These are phyloP conservation scores for Rhinatrema bivittatum DNA, from an alignment of 2,797 vertebrate species.

Conservation along the genomic window DNA sequence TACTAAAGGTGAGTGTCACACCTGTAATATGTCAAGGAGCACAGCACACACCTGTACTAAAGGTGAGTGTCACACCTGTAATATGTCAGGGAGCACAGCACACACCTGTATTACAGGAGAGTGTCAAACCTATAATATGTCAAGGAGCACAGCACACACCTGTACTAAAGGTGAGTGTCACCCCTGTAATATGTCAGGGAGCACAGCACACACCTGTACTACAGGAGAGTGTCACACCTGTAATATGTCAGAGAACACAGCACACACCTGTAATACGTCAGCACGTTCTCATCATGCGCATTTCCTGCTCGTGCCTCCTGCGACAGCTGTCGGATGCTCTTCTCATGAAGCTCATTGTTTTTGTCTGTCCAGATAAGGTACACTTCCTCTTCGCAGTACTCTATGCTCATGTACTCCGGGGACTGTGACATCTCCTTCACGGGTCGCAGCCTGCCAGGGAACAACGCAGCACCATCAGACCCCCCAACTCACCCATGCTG, in stretches of 20 bases:
- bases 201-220: neutral
- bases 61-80: no score
- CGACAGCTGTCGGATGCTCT: slow-evolving; percentile 84
- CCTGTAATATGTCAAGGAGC: no score
- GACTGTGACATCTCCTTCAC: slow-evolving; percentile 71
- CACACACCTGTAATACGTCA: slow-evolving; percentile 95
- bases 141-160: no score
- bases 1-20: no score
- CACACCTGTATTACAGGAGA: no score
- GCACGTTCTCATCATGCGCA: slow-evolving; percentile 82
- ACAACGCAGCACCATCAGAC: accelerated
- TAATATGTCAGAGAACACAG: slow-evolving; percentile 69
- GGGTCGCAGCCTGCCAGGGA: slow-evolving; percentile 64
- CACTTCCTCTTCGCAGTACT: slow-evolving; percentile 89
- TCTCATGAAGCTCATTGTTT: slow-evolving; percentile 78
- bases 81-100: no score
- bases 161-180: no score
- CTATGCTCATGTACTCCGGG: slow-evolving; percentile 74
- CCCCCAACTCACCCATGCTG: neutral
- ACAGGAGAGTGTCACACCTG: slow-evolving; percentile 55
- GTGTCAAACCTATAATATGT: no score
- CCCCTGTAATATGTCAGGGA: neutral
- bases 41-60: no score
- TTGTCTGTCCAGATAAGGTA: slow-evolving; percentile 93
- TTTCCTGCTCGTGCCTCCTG: slow-evolving; percentile 90